A percentile compares a stretch with the other conserved stretches of the same genome.
phyloP scores from a whole-genome alignment of 2,888 invertebrate genomes.

The Unio delphinus region DNA sequence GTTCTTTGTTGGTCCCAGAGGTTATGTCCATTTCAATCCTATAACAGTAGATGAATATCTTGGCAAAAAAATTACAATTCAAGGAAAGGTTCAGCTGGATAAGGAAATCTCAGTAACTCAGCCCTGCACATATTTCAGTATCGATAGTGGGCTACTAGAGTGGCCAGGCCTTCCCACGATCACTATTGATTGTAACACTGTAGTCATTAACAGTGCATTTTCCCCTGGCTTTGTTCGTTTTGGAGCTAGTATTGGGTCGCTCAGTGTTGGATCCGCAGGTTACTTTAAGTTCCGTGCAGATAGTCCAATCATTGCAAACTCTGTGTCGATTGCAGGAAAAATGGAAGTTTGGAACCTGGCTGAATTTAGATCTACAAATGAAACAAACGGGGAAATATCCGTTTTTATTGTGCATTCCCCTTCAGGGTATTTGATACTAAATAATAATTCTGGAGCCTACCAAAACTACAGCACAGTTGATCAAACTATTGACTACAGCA shows the following conservation, averaged over 20 bases:
- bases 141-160: slow-evolving; percentile 26
- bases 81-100: slow-evolving; percentile 30
- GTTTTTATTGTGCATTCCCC: slow-evolving; percentile 26
- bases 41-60: slow-evolving; percentile 25
- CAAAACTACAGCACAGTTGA: slow-evolving; percentile 11
- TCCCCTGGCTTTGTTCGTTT: slow-evolving; percentile 33
- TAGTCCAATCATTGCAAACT: slow-evolving; percentile 33
- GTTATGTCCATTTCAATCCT: slow-evolving; percentile 34
- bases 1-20: slow-evolving; percentile 26
- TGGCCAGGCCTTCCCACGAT: slow-evolving; percentile 31
- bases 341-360: slow-evolving; percentile 39
- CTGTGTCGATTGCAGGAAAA: slow-evolving; percentile 30
- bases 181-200: slow-evolving; percentile 37
- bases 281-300: slow-evolving; percentile 25
- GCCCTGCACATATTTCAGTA: slow-evolving; percentile 29
- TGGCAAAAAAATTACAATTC: slow-evolving; percentile 30
- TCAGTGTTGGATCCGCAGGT: slow-evolving; percentile 33
- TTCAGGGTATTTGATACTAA: slow-evolving; percentile 31
- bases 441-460: slow-evolving; percentile 13
- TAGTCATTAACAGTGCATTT: slow-evolving; percentile 43
- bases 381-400: slow-evolving; percentile 27
- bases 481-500: slow-evolving; percentile 16
- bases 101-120: slow-evolving; percentile 31
- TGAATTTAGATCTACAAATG: slow-evolving; percentile 30
- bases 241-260: slow-evolving; percentile 24